Conservation (phyloP, 1,140 invertebrate genomes). For the Drosophila guanche region DNA sequence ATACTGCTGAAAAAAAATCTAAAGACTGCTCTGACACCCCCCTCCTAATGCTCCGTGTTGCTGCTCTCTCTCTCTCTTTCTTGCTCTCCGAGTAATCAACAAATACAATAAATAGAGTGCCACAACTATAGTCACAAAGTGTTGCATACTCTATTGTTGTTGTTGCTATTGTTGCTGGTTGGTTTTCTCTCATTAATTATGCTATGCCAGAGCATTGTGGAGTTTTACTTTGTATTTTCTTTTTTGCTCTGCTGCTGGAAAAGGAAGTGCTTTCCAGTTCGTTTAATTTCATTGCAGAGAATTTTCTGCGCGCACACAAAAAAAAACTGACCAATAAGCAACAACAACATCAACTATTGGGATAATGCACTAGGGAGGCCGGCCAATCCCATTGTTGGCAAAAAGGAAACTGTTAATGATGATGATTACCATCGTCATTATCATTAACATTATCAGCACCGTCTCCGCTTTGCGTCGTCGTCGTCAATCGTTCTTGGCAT, state of each 20-base stretch:
- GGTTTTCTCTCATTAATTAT: constrained; percentile 75
- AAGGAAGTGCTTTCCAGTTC: constrained; percentile 76
- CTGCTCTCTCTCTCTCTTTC: too few species aligned
- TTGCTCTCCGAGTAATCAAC: neutral
- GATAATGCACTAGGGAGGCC: constrained; percentile 42
- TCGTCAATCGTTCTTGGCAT: constrained; percentile 41
- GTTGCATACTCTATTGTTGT: constrained; percentile 5
- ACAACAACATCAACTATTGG: constrained; percentile 24
- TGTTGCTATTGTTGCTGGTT: constrained; percentile 21
- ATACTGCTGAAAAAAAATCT: too few species aligned
- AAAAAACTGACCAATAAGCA: constrained; percentile 18
- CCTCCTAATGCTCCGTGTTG: too few species aligned
- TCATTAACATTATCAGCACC: constrained; percentile 25
- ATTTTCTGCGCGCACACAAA: constrained; percentile 42
- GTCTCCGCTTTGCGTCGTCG: constrained; percentile 25
- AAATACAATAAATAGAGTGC: constrained; percentile 13
- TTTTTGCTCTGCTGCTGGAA: constrained; percentile 40
- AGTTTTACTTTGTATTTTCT: constrained; percentile 39
- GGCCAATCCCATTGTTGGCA: constrained; percentile 26
- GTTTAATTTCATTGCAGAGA: constrained; percentile 70
- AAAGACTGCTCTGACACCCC: too few species aligned
- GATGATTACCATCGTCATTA: constrained; percentile 40
- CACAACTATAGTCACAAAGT: neutral
- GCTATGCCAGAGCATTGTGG: constrained; percentile 40
- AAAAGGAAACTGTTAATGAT: constrained; percentile 53